Conservation (phyloP, 2,113 vertebrate species). For the Pagrus major region DNA sequence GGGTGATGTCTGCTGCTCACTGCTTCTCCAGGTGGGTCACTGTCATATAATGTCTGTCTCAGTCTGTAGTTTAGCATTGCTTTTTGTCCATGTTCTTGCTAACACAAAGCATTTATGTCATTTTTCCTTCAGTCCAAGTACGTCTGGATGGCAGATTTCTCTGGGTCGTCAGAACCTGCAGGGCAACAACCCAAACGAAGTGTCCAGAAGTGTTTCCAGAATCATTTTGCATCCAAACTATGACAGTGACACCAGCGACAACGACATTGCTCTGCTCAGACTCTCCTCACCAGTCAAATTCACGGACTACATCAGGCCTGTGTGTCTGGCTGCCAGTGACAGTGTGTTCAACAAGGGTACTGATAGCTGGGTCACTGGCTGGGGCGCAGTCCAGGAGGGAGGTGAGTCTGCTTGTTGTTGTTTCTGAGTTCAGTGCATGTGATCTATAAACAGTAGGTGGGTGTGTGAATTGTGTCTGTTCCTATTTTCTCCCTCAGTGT, state of each 20-base stretch:
- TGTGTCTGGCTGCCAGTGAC: constrained; percentile 84
- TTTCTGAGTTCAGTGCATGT: too few relatives aligned
- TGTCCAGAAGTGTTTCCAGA: constrained; percentile 17
- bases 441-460: too few relatives aligned
- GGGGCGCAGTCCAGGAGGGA: constrained; percentile 82
- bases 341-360: constrained; percentile 82
- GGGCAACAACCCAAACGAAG: constrained; percentile 40
- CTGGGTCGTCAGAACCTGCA: constrained; percentile 63
- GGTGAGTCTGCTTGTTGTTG: constrained; percentile 68
- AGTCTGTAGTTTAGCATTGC: not conserved
- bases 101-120: rapidly evolving
- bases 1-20: constrained; percentile 80
- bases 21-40: constrained; percentile 45
- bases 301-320: constrained; percentile 82
- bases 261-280: constrained; percentile 85
- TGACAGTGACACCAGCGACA: constrained; percentile 50
- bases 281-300: constrained; percentile 77
- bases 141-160: not conserved
- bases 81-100: too few relatives aligned
- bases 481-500: too few relatives aligned
- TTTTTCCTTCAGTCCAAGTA: not conserved
- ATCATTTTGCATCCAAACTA: constrained; percentile 77
- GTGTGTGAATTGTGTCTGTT: too few relatives aligned
- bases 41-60: too few relatives aligned
- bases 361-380: constrained; percentile 87